Conservation (phyloP, 2,888 invertebrate species). For the Byasa hedistus region DNA sequence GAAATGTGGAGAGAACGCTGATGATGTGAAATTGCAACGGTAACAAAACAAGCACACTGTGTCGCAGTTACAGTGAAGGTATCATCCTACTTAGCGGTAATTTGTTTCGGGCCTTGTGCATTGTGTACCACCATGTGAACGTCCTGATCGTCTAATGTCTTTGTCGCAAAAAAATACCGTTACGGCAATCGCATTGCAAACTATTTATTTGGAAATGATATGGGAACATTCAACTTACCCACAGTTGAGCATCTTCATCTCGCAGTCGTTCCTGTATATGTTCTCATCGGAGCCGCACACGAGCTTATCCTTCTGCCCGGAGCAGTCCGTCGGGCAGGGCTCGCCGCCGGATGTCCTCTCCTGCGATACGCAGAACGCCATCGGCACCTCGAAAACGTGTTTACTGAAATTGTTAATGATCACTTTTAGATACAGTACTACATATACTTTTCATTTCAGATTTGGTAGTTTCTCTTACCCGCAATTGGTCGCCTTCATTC, state of each 20-base stretch:
- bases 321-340: slow-evolving; percentile 87
- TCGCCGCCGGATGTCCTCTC: slow-evolving; percentile 85
- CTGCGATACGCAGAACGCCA: slow-evolving; percentile 91
- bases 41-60: no score
- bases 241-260: slow-evolving; percentile 92
- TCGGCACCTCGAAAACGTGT: slow-evolving; percentile 95
- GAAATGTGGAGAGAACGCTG: slow-evolving; percentile 31
- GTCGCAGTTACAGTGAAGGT: no score
- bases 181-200: no score
- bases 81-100: no score
- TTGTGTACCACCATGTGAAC: no score
- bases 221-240: slow-evolving; percentile 80
- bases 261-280: slow-evolving; percentile 93
- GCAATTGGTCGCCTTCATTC: slow-evolving; percentile 95
- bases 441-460: no score
- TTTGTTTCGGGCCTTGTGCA: no score
- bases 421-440: not conserved
- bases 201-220: no score
- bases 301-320: slow-evolving; percentile 84
- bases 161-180: no score
- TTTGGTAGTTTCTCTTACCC: slow-evolving; percentile 77
- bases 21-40: no score
- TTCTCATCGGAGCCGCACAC: slow-evolving; percentile 95
- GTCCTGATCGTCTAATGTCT: no score
- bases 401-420: slow-evolving; percentile 78